Evolutionary conservation across 2,888 invertebrate species (phyloP).

Genomic region (Gari tellinella): DNA sequence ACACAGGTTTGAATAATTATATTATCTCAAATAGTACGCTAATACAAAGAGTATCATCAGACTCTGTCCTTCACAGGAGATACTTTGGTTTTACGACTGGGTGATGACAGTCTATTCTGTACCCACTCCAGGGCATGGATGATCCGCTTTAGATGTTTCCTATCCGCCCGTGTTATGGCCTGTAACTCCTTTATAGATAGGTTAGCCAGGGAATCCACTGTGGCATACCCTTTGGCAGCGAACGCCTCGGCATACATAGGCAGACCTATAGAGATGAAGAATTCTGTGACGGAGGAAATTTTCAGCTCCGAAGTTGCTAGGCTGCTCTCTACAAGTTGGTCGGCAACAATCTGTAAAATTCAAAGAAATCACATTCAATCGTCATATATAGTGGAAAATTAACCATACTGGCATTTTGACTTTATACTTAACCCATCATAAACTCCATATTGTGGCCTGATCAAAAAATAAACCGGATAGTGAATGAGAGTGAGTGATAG

Average conservation of each 20-base stretch:
- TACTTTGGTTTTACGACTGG: slow-evolving; percentile 54
- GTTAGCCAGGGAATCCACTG: slow-evolving; percentile 74
- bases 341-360: slow-evolving; percentile 79
- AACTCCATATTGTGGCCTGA: too few species aligned
- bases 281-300: slow-evolving; percentile 76
- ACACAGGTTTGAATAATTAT: too few species aligned
- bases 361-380: too few species aligned
- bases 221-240: slow-evolving; percentile 59
- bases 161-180: slow-evolving; percentile 73
- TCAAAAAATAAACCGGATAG: too few species aligned
- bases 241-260: slow-evolving; percentile 82
- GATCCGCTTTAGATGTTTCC: slow-evolving; percentile 77
- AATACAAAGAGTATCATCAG: slow-evolving; percentile 13
- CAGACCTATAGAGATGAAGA: slow-evolving; percentile 83
- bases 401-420: too few species aligned
- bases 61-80: slow-evolving; percentile 66
- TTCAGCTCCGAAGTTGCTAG: slow-evolving; percentile 81
- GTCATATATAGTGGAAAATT: too few species aligned
- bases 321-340: slow-evolving; percentile 80
- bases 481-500: too few species aligned
- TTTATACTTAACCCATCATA: too few species aligned
- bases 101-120: slow-evolving; percentile 71
- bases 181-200: slow-evolving; percentile 75
- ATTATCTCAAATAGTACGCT: too few species aligned
- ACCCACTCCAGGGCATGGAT: slow-evolving; percentile 81